A percentile compares a stretch with the other conserved stretches of the same genome.
Evolutionary conservation across 2,797 vertebrate species (phyloP).

Genomic region (Sebastes hubbsi): DNA sequence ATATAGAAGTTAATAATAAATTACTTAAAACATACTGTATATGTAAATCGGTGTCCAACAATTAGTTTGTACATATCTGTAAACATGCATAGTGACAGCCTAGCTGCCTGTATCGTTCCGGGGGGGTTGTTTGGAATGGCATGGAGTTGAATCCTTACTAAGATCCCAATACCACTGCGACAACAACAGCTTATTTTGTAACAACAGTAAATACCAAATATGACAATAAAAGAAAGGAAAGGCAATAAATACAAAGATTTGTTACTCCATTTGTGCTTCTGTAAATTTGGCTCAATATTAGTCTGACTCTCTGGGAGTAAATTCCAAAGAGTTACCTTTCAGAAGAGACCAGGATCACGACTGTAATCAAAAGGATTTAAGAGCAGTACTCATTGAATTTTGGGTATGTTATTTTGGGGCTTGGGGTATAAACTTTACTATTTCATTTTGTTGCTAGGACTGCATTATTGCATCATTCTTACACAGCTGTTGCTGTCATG

Average conservation of each 20-base stretch:
- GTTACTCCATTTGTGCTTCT: background rate
- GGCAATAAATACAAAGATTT: background rate
- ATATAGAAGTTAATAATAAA: background rate
- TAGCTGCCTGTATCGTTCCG: background rate
- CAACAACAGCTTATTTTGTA: background rate
- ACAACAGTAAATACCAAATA: background rate
- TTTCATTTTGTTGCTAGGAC: background rate
- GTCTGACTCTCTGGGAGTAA: background rate
- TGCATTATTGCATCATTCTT: background rate
- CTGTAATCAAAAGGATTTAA: background rate
- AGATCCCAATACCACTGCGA: background rate
- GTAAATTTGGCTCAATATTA: background rate
- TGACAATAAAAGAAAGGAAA: background rate
- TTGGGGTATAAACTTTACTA: background rate
- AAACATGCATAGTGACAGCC: background rate
- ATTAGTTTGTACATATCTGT: background rate
- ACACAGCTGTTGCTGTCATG: background rate
- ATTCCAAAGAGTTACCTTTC: background rate
- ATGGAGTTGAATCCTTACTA: background rate
- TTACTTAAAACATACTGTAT: background rate
- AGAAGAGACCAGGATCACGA: background rate
- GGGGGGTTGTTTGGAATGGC: background rate
- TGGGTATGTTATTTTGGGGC: background rate
- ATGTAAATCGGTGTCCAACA: background rate
- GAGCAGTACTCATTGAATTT: background rate